A percentile compares a stretch with the other conserved stretches of the same genome.
Conservation (phyloP, 2,888 invertebrate species). For the Xestoiulus laeticollis region DNA sequence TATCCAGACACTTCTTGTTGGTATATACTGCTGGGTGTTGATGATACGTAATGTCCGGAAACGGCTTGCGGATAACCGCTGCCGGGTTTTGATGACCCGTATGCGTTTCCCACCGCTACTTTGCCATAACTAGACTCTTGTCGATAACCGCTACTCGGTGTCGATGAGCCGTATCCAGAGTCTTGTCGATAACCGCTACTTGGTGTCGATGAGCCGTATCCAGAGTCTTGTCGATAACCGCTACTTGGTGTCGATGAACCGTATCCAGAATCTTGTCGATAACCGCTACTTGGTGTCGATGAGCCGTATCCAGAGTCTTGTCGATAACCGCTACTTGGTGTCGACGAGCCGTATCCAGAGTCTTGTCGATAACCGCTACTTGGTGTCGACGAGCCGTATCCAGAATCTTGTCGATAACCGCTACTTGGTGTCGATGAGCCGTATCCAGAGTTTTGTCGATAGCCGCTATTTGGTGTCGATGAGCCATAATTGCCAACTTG, state of each 20-base stretch:
- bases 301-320: neutral
- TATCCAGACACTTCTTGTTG: neutral
- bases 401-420: neutral
- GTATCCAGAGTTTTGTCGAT: neutral
- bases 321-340: neutral
- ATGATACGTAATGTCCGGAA: neutral
- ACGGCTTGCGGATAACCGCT: neutral
- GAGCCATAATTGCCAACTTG: neutral
- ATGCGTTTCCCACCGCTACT: neutral
- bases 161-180: neutral
- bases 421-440: neutral
- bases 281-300: neutral
- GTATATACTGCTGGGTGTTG: neutral
- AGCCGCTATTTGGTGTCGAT: neutral
- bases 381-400: neutral
- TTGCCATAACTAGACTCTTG: neutral
- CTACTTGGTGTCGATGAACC: neutral
- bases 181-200: neutral
- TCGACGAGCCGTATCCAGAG: neutral
- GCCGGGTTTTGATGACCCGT: neutral
- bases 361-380: neutral
- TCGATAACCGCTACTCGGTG: neutral
- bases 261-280: neutral
- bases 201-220: neutral
- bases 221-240: neutral